Evolutionary conservation across 2,888 invertebrate species (phyloP).

Genomic region (Melikaiella ostensackeni): DNA sequence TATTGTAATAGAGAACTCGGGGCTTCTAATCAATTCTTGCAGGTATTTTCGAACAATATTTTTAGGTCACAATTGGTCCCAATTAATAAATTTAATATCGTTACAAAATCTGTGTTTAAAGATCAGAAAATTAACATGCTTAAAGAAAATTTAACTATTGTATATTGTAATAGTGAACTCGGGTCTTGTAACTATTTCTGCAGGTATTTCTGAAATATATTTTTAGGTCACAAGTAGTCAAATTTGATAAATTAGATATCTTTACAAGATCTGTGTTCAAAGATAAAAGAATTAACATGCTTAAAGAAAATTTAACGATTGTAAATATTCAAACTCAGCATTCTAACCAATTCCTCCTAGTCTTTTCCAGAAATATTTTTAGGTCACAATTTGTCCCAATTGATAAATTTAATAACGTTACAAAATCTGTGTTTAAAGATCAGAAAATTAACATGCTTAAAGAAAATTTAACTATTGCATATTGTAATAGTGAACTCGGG

Average conservation of each 20-base stretch:
- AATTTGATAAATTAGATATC: too few species aligned
- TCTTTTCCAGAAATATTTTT: background rate
- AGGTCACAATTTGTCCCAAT: background rate
- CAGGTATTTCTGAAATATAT: too few species aligned
- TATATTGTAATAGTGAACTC: too few species aligned
- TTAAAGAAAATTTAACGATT: too few species aligned
- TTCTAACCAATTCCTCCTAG: too few species aligned
- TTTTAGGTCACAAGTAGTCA: too few species aligned
- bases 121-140: background rate
- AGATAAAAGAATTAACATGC: too few species aligned
- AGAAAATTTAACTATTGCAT: background rate
- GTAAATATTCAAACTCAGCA: too few species aligned
- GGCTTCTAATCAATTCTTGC: background rate
- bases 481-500: background rate
- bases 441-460: background rate
- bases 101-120: background rate
- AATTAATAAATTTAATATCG: background rate
- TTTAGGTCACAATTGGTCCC: background rate
- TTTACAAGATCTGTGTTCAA: too few species aligned
- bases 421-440: background rate
- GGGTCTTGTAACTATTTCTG: too few species aligned
- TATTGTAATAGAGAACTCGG: background rate
- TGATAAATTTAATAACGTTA: background rate
- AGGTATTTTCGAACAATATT: background rate
- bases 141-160: too few species aligned